Base-by-base conservation (phyloP, 2,888 invertebrate genomes). In the Noctua pronuba region DNA sequence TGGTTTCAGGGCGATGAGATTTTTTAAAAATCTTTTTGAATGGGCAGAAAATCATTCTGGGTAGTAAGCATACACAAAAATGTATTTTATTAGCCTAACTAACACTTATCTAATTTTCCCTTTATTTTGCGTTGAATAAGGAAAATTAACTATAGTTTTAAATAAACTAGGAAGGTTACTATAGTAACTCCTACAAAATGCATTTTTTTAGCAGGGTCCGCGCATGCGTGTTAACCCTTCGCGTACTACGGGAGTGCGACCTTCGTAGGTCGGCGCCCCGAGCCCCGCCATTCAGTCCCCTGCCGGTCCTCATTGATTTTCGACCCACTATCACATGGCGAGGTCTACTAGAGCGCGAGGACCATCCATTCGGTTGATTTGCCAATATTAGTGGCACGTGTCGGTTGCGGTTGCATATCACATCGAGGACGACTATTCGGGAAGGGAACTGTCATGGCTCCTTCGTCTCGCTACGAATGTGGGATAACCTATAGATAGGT, bases 191-290 rank as follows among this genome's bases (percentile, higher is more conserved):
- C n/a, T 77, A 49, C 16, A 70, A 75, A 70, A 65, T 75, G 65
- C 73, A 82, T 55, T 75, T 86, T 77, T 83, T 85, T 82, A 46
- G 44, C 55, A 69, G 72, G 66, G 4, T 58, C 52, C 79, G 92
- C 96, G 96, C 96, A 95, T 95, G 96, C 95, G 95, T 89, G 88
- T 31, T 92, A 87, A 88, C 89, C 92, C 91, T 91, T 93, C 93
- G 90, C 94, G 95, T 96, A 96, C 94, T 95, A 96, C 95, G 91
- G 90, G 90, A 90, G 89, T 88, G 87, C 95, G 95, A 95, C 96
- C 96, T 95, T 95, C 94, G 91, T 92, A 95, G 95, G 95, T 95
- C 95, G 94, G 92, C 93, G 93, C 93, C 93, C 94, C 92, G 92
- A 92, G 93, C 93, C 93, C 94, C 92, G 92, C 94, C 96, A 95